Percentiles rank a stretch among this genome's conserved stretches.
phyloP scores from a whole-genome alignment of 2,888 invertebrate species.

The Andrena dorsata region DNA sequence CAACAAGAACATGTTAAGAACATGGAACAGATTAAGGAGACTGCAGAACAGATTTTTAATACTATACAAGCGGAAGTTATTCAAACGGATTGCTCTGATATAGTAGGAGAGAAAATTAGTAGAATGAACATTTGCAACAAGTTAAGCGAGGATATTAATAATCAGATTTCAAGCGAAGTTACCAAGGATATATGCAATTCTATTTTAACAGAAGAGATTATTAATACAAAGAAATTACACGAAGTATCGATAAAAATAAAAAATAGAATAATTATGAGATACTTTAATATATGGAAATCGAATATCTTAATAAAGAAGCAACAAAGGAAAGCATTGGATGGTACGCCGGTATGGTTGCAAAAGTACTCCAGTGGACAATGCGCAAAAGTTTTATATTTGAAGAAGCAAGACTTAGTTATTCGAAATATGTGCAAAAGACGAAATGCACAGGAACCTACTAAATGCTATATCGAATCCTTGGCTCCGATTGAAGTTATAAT shows the following conservation, averaged over 20 bases:
- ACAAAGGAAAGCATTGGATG: conserved; percentile 86
- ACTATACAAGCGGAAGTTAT: conserved; percentile 72
- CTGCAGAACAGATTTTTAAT: conserved; percentile 72
- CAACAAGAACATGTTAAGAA: conserved; percentile 65
- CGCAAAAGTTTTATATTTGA: conserved; percentile 84
- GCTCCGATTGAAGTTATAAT: conserved; percentile 85
- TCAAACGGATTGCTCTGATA: conserved; percentile 69
- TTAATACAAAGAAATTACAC: conserved; percentile 81
- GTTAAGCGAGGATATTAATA: conserved; percentile 70
- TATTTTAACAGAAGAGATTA: conserved; percentile 81
- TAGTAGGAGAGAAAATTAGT: conserved; percentile 74
- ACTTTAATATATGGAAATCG: conserved; percentile 85
- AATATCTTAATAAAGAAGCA: conserved; percentile 83
- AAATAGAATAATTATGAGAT: conserved; percentile 82
- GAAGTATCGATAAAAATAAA: conserved; percentile 82
- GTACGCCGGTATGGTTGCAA: conserved; percentile 87
- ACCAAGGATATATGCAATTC: conserved; percentile 79
- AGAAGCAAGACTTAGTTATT: conserved; percentile 85
- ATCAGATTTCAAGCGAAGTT: conserved; percentile 73
- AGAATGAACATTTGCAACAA: conserved; percentile 71
- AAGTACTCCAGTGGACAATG: conserved; percentile 83
- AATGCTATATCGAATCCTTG: conserved; percentile 34
- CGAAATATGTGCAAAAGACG: conserved; percentile 63
- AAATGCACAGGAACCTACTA: conserved; percentile 2
- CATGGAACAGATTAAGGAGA: conserved; percentile 68